These are phyloP conservation scores for Esox niger DNA, from an alignment of 2,113 vertebrate genomes.

Conservation along the genomic window DNA sequence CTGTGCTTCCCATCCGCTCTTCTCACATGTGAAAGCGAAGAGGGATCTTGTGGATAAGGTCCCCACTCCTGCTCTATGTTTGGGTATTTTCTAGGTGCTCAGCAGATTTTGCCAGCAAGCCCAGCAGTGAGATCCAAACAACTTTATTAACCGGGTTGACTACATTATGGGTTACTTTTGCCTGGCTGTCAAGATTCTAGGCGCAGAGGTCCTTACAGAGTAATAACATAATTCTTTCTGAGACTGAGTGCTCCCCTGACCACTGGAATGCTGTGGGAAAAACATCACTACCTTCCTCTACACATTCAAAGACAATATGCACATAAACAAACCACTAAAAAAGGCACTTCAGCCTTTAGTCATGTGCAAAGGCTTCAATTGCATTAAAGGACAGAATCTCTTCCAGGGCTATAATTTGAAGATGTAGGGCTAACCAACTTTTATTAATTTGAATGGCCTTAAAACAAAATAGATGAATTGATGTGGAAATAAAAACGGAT, in stretches of 20 bases:
- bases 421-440: constrained; percentile 3
- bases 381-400: background rate
- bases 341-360: background rate
- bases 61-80: background rate
- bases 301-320: background rate
- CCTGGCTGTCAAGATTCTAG: constrained; percentile 29
- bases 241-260: too few species aligned
- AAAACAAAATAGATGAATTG: background rate
- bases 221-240: too few species aligned
- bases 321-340: background rate
- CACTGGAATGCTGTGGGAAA: too few species aligned
- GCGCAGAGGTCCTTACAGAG: constrained; percentile 48
- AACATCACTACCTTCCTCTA: too few species aligned
- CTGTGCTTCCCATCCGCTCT: constrained; percentile 10
- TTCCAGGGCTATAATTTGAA: background rate
- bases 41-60: constrained; percentile 11
- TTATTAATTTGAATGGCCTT: background rate
- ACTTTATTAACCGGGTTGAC: constrained; percentile 33
- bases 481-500: background rate
- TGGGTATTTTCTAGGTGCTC: constrained; percentile 32
- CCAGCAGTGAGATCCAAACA: constrained; percentile 36
- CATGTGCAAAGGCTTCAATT: background rate
- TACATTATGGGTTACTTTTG: constrained; percentile 57
- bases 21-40: constrained; percentile 8
- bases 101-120: constrained; percentile 37